Conservation (phyloP, 2,113 vertebrate genomes). For the Nycticebus coucang region DNA sequence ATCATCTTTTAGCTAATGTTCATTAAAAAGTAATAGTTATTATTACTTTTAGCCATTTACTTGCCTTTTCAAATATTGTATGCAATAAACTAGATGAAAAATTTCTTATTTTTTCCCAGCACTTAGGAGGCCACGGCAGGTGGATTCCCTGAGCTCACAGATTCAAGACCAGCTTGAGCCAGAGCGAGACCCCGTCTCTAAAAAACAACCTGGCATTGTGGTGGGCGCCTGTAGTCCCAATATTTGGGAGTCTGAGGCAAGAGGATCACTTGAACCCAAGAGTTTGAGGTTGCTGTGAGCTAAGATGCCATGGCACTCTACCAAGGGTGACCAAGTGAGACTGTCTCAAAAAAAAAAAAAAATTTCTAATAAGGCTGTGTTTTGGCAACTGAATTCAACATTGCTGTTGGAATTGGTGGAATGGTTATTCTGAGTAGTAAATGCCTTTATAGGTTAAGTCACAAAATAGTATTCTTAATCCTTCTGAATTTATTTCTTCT, state of each 20-base stretch:
- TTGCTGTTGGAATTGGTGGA: neutral
- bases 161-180: too few relatives aligned
- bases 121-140: too few relatives aligned
- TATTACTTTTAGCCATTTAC: conserved; percentile 4
- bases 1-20: neutral
- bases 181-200: too few relatives aligned
- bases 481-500: conserved; percentile 12
- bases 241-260: too few relatives aligned
- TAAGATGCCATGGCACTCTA: too few relatives aligned
- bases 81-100: neutral
- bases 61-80: neutral
- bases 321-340: too few relatives aligned
- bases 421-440: neutral
- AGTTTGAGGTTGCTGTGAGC: too few relatives aligned
- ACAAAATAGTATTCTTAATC: neutral
- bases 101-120: neutral
- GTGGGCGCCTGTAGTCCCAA: too few relatives aligned
- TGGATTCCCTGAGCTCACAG: too few relatives aligned
- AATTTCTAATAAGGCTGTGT: neutral
- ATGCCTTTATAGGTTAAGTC: neutral
- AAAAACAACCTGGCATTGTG: too few relatives aligned
- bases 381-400: neutral
- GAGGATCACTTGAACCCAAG: too few relatives aligned
- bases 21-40: conserved; percentile 4
- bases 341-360: neutral